A percentile compares a stretch with the other conserved stretches of the same genome.
Evolutionary conservation across 1,140 invertebrate genomes (phyloP).

Genomic region (Himalopsyche phryganea): DNA sequence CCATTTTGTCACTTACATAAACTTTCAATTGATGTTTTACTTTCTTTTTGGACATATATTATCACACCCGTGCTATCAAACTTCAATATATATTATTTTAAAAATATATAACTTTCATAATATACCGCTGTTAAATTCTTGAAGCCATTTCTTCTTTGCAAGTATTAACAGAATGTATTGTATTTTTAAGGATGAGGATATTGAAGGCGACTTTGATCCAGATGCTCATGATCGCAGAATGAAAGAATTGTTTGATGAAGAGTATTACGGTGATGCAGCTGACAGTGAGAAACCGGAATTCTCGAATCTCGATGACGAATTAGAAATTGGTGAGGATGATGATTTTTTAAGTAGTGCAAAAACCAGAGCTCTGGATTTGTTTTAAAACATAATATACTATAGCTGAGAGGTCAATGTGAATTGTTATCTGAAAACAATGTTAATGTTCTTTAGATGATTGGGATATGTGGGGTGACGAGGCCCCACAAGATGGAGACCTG

Average conservation of each 20-base stretch:
- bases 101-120: too few relatives aligned
- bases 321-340: constrained; percentile 54
- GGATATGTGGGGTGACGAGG: constrained; percentile 63
- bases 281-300: constrained; percentile 77
- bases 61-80: too few relatives aligned
- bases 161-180: background rate
- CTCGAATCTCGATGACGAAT: constrained; percentile 73
- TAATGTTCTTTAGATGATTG: constrained; percentile 66
- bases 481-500: constrained; percentile 43
- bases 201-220: constrained; percentile 92
- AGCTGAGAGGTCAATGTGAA: background rate
- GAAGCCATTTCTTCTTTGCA: too few relatives aligned
- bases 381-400: background rate
- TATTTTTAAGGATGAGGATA: constrained; percentile 57
- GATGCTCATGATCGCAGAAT: constrained; percentile 84
- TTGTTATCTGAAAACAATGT: too few relatives aligned
- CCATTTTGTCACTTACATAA: too few relatives aligned
- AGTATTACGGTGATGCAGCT: constrained; percentile 75
- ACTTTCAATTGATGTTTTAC: too few relatives aligned
- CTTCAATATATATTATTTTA: too few relatives aligned
- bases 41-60: too few relatives aligned
- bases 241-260: constrained; percentile 80
- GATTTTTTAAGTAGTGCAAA: background rate
- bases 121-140: too few relatives aligned
- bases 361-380: background rate